A percentile compares a stretch with the other conserved stretches of the same genome.
Conservation (phyloP, 2,888 invertebrate genomes). For the Esperia sulphurella region DNA sequence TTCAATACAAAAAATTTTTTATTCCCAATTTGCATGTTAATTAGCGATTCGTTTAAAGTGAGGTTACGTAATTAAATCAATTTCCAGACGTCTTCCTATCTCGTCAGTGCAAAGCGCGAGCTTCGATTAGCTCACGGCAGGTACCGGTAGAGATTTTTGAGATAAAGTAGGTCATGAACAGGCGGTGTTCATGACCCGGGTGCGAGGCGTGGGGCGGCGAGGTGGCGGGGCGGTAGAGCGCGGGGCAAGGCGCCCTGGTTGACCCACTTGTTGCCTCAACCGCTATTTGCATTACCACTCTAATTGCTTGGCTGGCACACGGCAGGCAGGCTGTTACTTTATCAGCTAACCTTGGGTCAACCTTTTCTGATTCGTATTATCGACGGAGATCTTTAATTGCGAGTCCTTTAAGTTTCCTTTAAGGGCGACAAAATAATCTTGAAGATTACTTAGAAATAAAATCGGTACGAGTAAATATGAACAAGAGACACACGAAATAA, state of each 20-base stretch:
- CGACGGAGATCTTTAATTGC: background rate
- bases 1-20: background rate
- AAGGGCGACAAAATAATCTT: no score
- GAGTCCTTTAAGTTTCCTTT: no score
- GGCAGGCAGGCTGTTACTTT: conserved; percentile 40
- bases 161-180: conserved; percentile 75
- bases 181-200: conserved; percentile 64
- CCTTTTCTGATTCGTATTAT: conserved; percentile 39
- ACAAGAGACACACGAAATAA: no score
- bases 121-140: conserved; percentile 24
- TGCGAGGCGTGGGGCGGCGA: conserved; percentile 20
- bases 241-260: conserved; percentile 38
- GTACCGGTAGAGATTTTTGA: conserved; percentile 42
- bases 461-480: no score
- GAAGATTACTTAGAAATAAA: no score
- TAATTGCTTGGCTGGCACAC: conserved; percentile 50
- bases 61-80: background rate
- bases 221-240: conserved; percentile 21
- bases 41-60: background rate
- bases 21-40: background rate
- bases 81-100: conserved; percentile 16
- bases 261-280: conserved; percentile 75
- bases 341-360: conserved; percentile 37
- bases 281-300: conserved; percentile 65
- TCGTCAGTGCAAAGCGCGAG: conserved; percentile 4